phyloP scores from a whole-genome alignment of 92 coral and sea anemone species.

The Epizoanthus ramosus region DNA sequence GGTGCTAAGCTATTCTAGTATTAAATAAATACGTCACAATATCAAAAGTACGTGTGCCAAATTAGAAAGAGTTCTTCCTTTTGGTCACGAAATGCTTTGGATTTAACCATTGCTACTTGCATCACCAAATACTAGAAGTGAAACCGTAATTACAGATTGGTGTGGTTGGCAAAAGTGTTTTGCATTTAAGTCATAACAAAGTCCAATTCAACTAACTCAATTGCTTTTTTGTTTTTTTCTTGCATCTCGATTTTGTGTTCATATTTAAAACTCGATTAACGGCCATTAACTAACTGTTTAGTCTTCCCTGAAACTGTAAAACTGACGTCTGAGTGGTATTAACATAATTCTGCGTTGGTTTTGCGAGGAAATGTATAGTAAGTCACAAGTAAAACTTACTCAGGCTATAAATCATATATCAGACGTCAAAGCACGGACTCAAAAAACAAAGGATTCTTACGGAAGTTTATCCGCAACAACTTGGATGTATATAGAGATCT shows the following conservation, averaged over 20 bases:
- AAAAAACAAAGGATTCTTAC: neutral
- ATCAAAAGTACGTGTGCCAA: neutral
- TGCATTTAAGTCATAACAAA: too few relatives aligned
- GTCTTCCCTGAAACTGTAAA: too few relatives aligned
- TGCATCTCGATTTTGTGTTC: too few relatives aligned
- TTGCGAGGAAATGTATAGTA: too few relatives aligned
- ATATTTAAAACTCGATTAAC: too few relatives aligned
- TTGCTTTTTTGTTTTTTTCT: too few relatives aligned
- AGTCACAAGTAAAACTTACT: neutral
- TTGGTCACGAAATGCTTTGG: constrained; percentile 9
- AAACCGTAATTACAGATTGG: too few relatives aligned
- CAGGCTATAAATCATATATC: neutral
- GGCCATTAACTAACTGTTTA: too few relatives aligned
- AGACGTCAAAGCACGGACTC: neutral
- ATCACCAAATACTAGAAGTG: neutral
- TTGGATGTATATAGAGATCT: neutral
- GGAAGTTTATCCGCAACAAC: neutral
- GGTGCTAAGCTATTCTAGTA: neutral
- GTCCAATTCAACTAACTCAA: too few relatives aligned
- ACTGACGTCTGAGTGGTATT: too few relatives aligned
- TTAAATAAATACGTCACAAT: neutral
- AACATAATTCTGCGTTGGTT: too few relatives aligned
- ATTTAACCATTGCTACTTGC: neutral
- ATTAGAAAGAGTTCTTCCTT: neutral
- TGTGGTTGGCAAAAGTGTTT: too few relatives aligned